phyloP scores from a whole-genome alignment of 2,113 vertebrate genomes.

The Notothenia coriiceps region DNA sequence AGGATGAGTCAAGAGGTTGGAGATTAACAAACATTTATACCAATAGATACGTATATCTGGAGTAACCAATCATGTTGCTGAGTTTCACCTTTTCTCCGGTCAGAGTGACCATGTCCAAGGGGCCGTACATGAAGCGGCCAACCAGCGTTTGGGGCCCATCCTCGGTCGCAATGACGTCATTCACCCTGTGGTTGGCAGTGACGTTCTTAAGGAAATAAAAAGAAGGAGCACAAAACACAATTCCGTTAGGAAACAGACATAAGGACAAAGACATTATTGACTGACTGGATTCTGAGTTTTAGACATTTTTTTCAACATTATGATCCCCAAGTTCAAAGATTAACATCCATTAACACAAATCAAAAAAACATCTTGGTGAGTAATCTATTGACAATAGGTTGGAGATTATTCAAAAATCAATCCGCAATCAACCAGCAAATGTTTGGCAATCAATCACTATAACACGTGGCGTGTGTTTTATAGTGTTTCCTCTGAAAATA shows the following conservation, averaged over 20 bases:
- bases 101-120: conserved; percentile 97
- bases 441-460: too few relatives aligned
- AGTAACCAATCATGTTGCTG: neutral
- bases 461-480: neutral
- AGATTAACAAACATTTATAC: neutral
- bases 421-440: too few relatives aligned
- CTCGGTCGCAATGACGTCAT: conserved; percentile 93
- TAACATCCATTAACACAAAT: neutral
- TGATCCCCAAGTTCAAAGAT: neutral
- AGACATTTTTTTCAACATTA: neutral
- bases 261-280: too few relatives aligned
- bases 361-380: neutral
- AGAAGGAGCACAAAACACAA: neutral
- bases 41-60: neutral
- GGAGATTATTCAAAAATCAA: too few relatives aligned
- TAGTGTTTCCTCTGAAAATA: neutral
- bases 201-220: conserved; percentile 89
- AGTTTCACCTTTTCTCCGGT: conserved; percentile 95
- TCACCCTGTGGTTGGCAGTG: conserved; percentile 95
- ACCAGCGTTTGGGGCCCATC: conserved; percentile 92
- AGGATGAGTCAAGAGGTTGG: neutral
- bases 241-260: neutral
- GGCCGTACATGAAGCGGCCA: conserved; percentile 98
- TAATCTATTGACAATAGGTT: too few relatives aligned
- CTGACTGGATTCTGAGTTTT: too few relatives aligned